Base-by-base conservation (phyloP, 2,113 vertebrate genomes). In the Mobula birostris region DNA sequence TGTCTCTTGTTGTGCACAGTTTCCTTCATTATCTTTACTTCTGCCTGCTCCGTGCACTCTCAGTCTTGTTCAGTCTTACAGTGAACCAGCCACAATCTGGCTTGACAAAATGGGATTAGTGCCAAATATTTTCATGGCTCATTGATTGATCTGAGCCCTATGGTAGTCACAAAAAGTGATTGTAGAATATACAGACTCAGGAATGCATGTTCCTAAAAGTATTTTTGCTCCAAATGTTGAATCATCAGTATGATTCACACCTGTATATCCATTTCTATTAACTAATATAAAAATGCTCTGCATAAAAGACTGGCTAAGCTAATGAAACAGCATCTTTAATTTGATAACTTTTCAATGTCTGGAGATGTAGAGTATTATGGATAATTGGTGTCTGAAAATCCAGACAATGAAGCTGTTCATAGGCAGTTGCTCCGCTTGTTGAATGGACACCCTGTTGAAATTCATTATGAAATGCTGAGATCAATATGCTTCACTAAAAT, bases 371-470 rank as follows among this genome's bases (percentile, higher is more conserved):
- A 56, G 40, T 40, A 21, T 32, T 72, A 40, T 92, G 90, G 68
- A 92, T 92, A 93, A 93, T 74, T 93, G 70, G 70, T 76, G 91
- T 74, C 91, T 93, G 68, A 93, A 93, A 93, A 74, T 29, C 36
- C 70, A 93, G 91, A 93, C 91, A 93, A 93, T 93, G 91, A 56
- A 74, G 68, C 68, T 93, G 91, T 93, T 93, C 91, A 74, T 93
- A 11, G 40, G 68, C 91, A 93, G 40, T 93, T 74, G 72, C 17
- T 15, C 68, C 56, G 19, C 36, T 93, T 93, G 32, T 40, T 93
- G 91, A 93, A 93, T 93, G 70, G 70, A 32, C 91, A 74, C 24
- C 70, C 32, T 93, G 91, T 74, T 2, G 24, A 70, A 93, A 93
- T 93, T 48, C 5, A 93, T 74, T 72, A 40, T 93, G 70, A 93